Percentiles rank a stretch among this genome's conserved stretches.
Conservation (phyloP, 2,888 invertebrate genomes). For the Meganola albula region DNA sequence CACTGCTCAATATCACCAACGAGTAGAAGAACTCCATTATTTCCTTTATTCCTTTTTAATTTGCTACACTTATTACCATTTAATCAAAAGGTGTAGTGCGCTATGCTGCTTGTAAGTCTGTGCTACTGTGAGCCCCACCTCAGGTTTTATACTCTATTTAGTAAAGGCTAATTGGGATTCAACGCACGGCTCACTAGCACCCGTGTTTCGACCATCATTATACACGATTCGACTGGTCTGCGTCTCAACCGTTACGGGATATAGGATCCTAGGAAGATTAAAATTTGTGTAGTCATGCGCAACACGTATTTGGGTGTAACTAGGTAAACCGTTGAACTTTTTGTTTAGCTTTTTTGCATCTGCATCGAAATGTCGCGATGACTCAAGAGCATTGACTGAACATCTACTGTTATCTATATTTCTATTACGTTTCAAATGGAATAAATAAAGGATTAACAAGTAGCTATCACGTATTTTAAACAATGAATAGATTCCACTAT, state of each 20-base stretch:
- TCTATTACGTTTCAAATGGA: background rate
- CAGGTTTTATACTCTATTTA: constrained; percentile 63
- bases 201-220: constrained; percentile 43
- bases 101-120: constrained; percentile 42
- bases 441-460: background rate
- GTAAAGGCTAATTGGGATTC: constrained; percentile 65
- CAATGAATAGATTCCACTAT: constrained; percentile 5
- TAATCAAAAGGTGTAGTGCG: constrained; percentile 44
- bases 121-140: constrained; percentile 37
- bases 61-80: constrained; percentile 28
- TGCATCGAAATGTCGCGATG: constrained; percentile 20
- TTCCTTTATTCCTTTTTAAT: constrained; percentile 23
- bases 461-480: constrained; percentile 2
- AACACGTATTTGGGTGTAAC: constrained; percentile 46
- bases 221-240: constrained; percentile 52
- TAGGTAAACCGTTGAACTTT: constrained; percentile 46
- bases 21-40: constrained; percentile 47
- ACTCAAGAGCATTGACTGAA: too few species aligned
- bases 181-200: constrained; percentile 49
- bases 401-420: background rate
- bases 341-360: constrained; percentile 38
- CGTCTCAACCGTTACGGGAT: constrained; percentile 64
- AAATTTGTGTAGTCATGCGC: constrained; percentile 37
- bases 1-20: constrained; percentile 45
- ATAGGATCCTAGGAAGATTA: constrained; percentile 47